Evolutionary conservation across 35 echinoderm and acorn worm species (phyloP).

Genomic region (Heliocidaris erythrogramma): DNA sequence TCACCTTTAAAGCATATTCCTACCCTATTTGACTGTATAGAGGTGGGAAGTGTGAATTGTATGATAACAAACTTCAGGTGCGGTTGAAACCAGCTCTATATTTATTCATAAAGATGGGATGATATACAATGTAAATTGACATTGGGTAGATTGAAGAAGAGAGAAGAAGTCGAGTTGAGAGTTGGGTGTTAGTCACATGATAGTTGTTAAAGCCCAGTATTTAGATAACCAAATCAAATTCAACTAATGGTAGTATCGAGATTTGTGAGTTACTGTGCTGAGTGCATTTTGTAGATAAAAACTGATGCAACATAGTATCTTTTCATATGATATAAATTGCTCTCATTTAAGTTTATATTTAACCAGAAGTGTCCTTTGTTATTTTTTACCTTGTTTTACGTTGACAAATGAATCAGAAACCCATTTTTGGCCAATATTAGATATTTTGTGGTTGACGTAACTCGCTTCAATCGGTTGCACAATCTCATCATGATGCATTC

Average conservation of each 20-base stretch:
- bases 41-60: not conserved
- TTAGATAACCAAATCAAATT: not conserved
- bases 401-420: not conserved
- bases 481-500: not conserved
- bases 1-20: not conserved
- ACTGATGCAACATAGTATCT: not conserved
- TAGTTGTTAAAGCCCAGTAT: not conserved
- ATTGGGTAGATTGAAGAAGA: not conserved
- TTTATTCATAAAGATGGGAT: not conserved
- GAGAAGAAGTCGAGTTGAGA: not conserved
- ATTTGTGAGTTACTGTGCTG: not conserved
- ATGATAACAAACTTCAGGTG: not conserved
- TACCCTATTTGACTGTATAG: not conserved
- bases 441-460: not conserved
- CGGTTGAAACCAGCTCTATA: not conserved
- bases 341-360: not conserved
- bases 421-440: not conserved
- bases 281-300: not conserved
- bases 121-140: constrained; percentile 12
- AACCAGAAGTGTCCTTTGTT: not conserved
- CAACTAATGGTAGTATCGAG: not conserved
- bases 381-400: not conserved
- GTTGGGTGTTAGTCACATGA: not conserved
- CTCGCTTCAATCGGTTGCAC: not conserved
- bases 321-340: not conserved